Conservation (phyloP, 2,113 vertebrate species). For the Petroica traversi region DNA sequence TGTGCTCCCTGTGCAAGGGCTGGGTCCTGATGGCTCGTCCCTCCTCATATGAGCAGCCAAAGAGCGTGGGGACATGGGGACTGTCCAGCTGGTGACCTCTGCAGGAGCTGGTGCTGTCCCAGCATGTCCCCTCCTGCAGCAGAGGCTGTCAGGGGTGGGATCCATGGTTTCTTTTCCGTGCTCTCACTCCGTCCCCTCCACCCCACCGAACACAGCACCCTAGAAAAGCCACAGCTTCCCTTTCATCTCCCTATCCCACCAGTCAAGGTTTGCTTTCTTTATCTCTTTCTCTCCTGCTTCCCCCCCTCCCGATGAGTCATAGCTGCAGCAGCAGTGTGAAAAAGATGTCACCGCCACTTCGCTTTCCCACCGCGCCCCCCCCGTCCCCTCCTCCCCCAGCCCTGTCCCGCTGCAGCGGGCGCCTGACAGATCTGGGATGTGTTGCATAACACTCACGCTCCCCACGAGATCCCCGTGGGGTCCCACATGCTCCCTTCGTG, state of each 20-base stretch:
- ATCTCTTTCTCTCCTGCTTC: constrained; percentile 8
- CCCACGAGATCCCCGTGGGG: background rate
- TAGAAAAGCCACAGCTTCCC: constrained; percentile 11
- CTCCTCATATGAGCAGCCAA: fast-evolving
- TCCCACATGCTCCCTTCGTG: background rate
- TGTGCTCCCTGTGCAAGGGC: background rate
- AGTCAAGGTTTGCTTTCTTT: constrained; percentile 22
- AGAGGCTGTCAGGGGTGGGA: background rate
- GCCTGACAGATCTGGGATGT: constrained; percentile 42
- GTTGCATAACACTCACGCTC: constrained; percentile 6
- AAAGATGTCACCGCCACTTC: constrained; percentile 2
- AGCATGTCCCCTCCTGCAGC: fast-evolving
- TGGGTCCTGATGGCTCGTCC: background rate
- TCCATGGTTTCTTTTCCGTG: fast-evolving
- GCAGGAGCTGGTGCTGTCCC: background rate
- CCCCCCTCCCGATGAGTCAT: constrained; percentile 18
- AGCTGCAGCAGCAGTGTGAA: constrained; percentile 46
- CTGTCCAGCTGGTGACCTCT: background rate
- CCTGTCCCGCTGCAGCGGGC: background rate
- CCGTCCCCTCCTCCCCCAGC: constrained; percentile 42
- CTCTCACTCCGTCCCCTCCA: background rate
- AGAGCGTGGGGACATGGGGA: background rate
- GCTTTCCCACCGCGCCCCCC: constrained; percentile 44
- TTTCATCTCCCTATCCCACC: constrained; percentile 12
- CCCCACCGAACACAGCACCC: background rate